phyloP scores from a whole-genome alignment of 2,888 invertebrate species.

The Coenonympha arcania region DNA sequence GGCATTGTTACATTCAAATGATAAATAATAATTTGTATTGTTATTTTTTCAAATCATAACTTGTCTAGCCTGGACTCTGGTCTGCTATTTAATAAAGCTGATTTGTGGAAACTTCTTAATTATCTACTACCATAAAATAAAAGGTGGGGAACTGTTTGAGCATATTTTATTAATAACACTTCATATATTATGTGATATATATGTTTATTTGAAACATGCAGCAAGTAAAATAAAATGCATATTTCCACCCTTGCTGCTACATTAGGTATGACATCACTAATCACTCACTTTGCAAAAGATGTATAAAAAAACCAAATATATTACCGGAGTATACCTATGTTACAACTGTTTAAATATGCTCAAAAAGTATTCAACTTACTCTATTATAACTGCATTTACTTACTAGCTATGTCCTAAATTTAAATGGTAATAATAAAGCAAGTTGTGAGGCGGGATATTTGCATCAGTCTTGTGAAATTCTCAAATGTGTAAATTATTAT shows the following conservation, averaged over 20 bases:
- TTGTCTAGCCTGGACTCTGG: conserved; percentile 35
- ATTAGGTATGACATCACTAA: neutral
- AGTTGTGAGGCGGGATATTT: conserved; percentile 75
- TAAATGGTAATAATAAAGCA: conserved; percentile 75
- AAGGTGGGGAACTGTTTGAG: conserved; percentile 47
- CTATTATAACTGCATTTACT: conserved; percentile 54
- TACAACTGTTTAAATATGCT: conserved; percentile 39
- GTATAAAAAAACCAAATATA: neutral
- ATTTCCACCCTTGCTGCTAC: neutral
- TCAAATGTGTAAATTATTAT: conserved; percentile 70
- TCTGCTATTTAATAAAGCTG: conserved; percentile 39
- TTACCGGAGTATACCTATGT: neutral
- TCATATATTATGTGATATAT: neutral
- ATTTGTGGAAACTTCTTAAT: conserved; percentile 40
- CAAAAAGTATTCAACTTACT: conserved; percentile 50
- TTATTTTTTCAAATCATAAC: conserved; percentile 38
- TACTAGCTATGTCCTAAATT: conserved; percentile 64
- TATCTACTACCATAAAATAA: conserved; percentile 38
- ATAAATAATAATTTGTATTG: conserved; percentile 44
- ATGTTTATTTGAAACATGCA: neutral
- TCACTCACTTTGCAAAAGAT: neutral
- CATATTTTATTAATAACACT: conserved; percentile 35
- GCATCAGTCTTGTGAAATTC: conserved; percentile 75
- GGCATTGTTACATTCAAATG: conserved; percentile 52
- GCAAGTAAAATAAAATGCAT: neutral